phyloP scores from a whole-genome alignment of 2,113 vertebrate genomes.

The Rhegmatorhina hoffmannsi region DNA sequence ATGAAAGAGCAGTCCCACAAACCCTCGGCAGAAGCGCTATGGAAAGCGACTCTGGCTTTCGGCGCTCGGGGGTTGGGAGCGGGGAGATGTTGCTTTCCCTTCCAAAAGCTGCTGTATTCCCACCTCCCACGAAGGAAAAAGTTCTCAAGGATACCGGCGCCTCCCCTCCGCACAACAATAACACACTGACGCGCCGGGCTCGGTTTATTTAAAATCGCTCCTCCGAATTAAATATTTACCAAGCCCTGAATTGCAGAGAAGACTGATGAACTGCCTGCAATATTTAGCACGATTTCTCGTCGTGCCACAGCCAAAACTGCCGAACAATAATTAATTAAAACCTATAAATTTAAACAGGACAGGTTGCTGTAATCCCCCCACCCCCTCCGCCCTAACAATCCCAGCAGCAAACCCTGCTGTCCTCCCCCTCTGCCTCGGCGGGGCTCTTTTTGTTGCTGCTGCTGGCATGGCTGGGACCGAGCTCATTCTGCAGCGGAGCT shows the following conservation, averaged over 20 bases:
- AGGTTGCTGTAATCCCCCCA: neutral
- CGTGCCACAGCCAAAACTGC: neutral
- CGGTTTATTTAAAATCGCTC: slow-evolving; percentile 33
- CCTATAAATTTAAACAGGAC: slow-evolving; percentile 67
- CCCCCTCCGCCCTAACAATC: neutral
- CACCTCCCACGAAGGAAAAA: neutral
- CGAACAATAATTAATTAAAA: slow-evolving; percentile 67
- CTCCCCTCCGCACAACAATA: slow-evolving; percentile 8
- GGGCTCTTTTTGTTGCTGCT: slow-evolving; percentile 34
- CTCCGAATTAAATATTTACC: slow-evolving; percentile 70
- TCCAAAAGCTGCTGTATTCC: neutral
- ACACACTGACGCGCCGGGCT: neutral
- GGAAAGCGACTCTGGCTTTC: neutral
- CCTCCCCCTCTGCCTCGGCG: neutral
- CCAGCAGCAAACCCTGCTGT: neutral
- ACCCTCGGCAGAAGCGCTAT: neutral
- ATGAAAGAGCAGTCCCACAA: neutral
- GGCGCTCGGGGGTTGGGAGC: neutral
- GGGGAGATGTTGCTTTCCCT: neutral
- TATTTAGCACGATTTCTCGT: slow-evolving; percentile 59
- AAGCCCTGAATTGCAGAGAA: slow-evolving; percentile 27
- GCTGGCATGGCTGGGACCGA: neutral
- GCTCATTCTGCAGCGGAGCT: neutral
- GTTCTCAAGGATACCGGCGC: slow-evolving; percentile 27
- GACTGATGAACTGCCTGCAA: slow-evolving; percentile 29